A percentile compares a stretch with the other conserved stretches of the same genome.
Evolutionary conservation across 2,888 invertebrate genomes (phyloP).

Genomic region (Hypomecis punctinalis): DNA sequence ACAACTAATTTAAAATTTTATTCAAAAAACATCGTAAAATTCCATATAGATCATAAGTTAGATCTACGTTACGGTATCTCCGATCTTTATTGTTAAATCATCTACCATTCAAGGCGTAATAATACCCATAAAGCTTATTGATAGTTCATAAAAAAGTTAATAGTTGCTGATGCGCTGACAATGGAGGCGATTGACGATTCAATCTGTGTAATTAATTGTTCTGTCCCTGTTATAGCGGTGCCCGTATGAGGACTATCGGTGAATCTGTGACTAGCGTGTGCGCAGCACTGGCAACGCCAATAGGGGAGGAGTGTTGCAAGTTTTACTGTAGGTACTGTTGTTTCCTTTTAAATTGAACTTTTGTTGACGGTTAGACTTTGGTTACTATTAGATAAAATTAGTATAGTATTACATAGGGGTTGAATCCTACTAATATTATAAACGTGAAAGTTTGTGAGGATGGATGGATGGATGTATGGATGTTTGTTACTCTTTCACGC

Average conservation of each 20-base stretch:
- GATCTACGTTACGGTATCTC: constrained; percentile 19
- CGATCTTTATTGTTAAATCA: constrained; percentile 35
- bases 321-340: too few species aligned
- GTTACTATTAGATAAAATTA: too few species aligned
- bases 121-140: constrained; percentile 44
- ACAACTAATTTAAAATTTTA: constrained; percentile 12
- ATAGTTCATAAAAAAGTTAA: constrained; percentile 53
- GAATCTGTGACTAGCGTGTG: constrained; percentile 56
- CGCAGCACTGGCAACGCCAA: constrained; percentile 32
- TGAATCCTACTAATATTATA: too few species aligned
- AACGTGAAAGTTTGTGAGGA: too few species aligned
- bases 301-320: not conserved
- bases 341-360: too few species aligned
- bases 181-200: constrained; percentile 66
- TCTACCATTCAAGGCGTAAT: constrained; percentile 38
- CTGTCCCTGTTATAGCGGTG: constrained; percentile 60
- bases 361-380: too few species aligned
- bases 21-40: constrained; percentile 15
- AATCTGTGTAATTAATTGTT: constrained; percentile 72
- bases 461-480: too few species aligned
- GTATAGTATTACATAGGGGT: too few species aligned
- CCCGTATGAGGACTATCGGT: constrained; percentile 54
- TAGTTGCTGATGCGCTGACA: constrained; percentile 57
- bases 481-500: too few species aligned
- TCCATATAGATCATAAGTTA: constrained; percentile 12